Evolutionary conservation across 2,113 vertebrate genomes (phyloP).

Genomic region (Lonchura striata): DNA sequence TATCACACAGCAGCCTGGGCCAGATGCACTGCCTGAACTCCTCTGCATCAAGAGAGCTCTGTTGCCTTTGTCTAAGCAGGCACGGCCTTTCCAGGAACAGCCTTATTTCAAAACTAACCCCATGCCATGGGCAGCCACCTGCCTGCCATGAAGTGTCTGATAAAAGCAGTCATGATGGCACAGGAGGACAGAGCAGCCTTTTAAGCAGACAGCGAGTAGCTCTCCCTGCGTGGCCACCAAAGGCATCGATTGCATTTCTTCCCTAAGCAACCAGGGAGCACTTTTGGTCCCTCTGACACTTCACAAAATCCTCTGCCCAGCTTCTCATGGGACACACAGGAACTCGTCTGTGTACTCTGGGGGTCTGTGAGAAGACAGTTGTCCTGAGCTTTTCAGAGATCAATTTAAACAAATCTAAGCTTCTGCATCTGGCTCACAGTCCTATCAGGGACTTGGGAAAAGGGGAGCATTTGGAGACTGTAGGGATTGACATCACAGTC

Average conservation of each 20-base stretch:
- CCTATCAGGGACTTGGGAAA: background rate
- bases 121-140: background rate
- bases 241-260: background rate
- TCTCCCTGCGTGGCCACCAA: background rate
- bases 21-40: background rate
- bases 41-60: accelerated
- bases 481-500: background rate
- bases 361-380: background rate
- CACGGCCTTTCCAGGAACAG: background rate
- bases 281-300: background rate
- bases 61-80: background rate
- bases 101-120: background rate
- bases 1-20: background rate
- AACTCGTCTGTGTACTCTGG: background rate
- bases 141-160: background rate
- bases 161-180: background rate
- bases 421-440: background rate
- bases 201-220: background rate
- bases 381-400: background rate
- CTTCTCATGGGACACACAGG: background rate
- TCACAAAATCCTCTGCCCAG: background rate
- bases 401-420: background rate
- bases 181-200: background rate
- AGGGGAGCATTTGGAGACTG: background rate
- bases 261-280: background rate